A percentile compares a stretch with the other conserved stretches of the same genome.
phyloP scores from a whole-genome alignment of 1,140 invertebrate species.

The Diachasma alloeum region DNA sequence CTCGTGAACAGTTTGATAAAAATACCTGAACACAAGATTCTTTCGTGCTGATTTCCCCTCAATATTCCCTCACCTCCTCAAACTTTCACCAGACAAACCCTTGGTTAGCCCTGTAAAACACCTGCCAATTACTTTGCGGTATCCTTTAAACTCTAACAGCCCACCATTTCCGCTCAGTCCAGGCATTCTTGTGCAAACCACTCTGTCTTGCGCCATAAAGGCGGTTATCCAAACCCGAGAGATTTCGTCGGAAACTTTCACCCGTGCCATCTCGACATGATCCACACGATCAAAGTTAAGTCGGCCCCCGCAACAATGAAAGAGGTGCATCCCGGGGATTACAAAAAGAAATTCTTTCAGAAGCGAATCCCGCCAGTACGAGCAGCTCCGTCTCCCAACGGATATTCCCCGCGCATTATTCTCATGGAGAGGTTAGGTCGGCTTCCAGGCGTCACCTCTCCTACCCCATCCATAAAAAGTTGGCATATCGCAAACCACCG shows the following conservation, averaged over 20 bases:
- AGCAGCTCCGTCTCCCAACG: background rate
- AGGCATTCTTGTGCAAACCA: background rate
- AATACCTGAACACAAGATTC: no score
- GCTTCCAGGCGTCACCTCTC: background rate
- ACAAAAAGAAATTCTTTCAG: background rate
- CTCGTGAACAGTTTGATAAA: no score
- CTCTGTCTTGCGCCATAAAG: no score
- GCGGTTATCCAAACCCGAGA: background rate
- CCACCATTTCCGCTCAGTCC: no score
- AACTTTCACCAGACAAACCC: no score
- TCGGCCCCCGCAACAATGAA: background rate
- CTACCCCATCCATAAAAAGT: background rate
- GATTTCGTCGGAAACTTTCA: background rate
- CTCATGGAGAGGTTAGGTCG: background rate
- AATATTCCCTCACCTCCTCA: no score
- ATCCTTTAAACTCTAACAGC: no score
- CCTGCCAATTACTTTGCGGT: no score
- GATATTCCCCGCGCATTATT: background rate
- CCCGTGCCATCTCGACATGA: background rate
- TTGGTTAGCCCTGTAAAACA: no score
- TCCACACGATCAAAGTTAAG: background rate
- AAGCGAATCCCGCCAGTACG: background rate
- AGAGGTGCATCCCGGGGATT: background rate
- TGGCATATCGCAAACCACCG: background rate
- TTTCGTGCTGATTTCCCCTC: no score